Base-by-base conservation (phyloP, 2,888 invertebrate species). In the Mythimna impura region DNA sequence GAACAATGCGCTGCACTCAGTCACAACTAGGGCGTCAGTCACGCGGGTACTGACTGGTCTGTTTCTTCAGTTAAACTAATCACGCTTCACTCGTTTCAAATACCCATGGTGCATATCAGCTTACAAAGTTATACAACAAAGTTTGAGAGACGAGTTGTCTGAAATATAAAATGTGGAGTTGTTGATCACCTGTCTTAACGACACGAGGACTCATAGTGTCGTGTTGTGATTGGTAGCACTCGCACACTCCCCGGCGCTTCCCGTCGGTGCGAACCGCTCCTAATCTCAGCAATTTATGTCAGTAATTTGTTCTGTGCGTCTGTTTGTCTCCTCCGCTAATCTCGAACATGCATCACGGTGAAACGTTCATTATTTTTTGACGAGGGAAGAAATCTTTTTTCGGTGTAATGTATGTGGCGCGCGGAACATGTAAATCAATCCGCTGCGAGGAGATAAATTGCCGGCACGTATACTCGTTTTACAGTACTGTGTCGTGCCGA, bases 301-400 rank as follows among this genome's bases (percentile, higher is more conserved):
- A 66, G 85, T 76, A 71, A 83, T 83, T 76, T 84, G 75, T 74
- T 80, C 69, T 40, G 71, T 60, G 74, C 78, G 79, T 73, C 81
- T 83, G 73, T 85, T 80, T 73, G 78, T 84, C 85, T 84, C 78
- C 76, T 63, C 36, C 65, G 22, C 68, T 85, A 81, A 84, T 85
- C 79, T 64, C 52, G 55, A 36, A 55, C 78, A 85, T 85, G 73
- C 72, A 70, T 85, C 85, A 85, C 70, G 40, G 61, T 73, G 69
- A 73, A 71, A 73, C 75, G 60, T 72, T 75, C 79, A 76, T 85
- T 76, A 80, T 83, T 80, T 82, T 80, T 80, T 82, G 80, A 73
- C 71, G 63, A 54, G 50, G 68, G 62, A 65, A n/a, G 62, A 60
- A 68, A 73, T 78, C n/a, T 69, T 73, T 62, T 75, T 73, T 63